phyloP scores from a whole-genome alignment of 1,140 invertebrate species.

The Saxidomus purpurata region DNA sequence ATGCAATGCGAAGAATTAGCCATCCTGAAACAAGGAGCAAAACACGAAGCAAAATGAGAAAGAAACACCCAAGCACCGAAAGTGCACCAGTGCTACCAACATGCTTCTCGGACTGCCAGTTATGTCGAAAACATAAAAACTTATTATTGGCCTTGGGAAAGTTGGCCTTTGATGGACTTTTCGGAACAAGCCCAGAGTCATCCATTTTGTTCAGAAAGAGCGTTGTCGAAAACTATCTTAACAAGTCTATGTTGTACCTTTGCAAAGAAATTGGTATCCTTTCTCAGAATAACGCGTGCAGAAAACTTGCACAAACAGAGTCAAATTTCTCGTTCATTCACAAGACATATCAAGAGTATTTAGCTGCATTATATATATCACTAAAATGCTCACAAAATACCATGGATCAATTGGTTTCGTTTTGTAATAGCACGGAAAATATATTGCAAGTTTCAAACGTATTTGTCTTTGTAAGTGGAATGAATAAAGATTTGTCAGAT shows the following conservation, averaged over 20 bases:
- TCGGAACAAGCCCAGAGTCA: background rate
- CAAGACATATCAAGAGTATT: background rate
- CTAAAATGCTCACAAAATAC: background rate
- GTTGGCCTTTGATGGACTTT: background rate
- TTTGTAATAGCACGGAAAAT: background rate
- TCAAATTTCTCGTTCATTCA: background rate
- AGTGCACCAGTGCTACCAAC: background rate
- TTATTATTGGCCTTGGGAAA: background rate
- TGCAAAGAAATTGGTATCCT: background rate
- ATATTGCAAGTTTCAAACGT: background rate
- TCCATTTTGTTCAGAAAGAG: background rate
- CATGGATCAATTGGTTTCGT: background rate
- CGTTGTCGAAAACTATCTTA: background rate
- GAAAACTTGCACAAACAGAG: background rate
- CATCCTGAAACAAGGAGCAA: background rate
- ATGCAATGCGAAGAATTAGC: background rate
- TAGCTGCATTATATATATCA: background rate
- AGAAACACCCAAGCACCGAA: background rate
- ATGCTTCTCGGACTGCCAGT: background rate
- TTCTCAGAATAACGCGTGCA: background rate
- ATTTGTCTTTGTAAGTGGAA: background rate
- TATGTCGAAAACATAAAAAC: background rate
- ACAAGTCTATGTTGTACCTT: background rate
- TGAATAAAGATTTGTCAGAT: background rate
- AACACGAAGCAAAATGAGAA: background rate